Percentiles rank a stretch among this genome's conserved stretches.
phyloP scores from a whole-genome alignment of 1,140 invertebrate genomes.

The Dreissena rostriformis region DNA sequence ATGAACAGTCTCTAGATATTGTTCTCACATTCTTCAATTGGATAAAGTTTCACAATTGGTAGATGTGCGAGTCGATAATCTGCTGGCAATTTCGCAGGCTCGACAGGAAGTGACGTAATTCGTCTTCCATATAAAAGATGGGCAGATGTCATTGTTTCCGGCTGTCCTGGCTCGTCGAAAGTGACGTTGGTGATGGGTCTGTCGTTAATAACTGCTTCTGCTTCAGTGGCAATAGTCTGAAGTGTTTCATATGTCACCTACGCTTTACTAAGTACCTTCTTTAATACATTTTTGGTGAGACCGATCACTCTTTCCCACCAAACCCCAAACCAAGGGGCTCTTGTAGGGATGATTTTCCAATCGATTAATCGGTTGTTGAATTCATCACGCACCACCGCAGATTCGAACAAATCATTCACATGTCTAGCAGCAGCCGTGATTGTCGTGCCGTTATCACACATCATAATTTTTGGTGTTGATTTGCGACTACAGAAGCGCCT shows the following conservation, averaged over 20 bases:
- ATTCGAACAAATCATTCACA: constrained; percentile 7
- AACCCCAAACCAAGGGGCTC: constrained; percentile 81
- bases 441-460: constrained; percentile 43
- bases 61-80: background rate
- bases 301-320: constrained; percentile 80
- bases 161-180: background rate
- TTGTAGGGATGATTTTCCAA: constrained; percentile 43
- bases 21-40: no score
- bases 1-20: no score
- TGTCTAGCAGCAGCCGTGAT: constrained; percentile 1
- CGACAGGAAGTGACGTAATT: background rate
- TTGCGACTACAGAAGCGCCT: constrained; percentile 43
- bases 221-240: constrained; percentile 66
- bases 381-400: background rate
- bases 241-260: constrained; percentile 64
- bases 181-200: constrained; percentile 22
- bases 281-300: constrained; percentile 64
- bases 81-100: background rate
- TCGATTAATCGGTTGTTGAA: background rate
- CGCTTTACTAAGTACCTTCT: constrained; percentile 70
- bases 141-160: constrained; percentile 5
- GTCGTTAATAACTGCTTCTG: constrained; percentile 49
- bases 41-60: constrained; percentile 18
- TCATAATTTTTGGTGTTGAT: constrained; percentile 18
- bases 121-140: constrained; percentile 29